phyloP scores from a whole-genome alignment of 2,888 invertebrate species.

The Camptogramma bilineatum region DNA sequence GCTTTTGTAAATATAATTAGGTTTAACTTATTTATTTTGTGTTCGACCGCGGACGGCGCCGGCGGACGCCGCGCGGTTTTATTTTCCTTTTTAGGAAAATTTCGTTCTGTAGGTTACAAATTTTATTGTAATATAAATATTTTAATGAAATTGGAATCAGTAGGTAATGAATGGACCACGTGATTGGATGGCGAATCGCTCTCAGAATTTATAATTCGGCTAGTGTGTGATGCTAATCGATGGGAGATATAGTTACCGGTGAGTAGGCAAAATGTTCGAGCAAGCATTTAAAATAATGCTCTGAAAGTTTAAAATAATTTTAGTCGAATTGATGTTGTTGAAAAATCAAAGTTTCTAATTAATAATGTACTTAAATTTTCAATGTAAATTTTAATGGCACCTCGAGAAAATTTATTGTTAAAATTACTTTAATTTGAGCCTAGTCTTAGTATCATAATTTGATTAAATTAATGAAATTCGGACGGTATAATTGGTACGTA shows the following conservation, averaged over 20 bases:
- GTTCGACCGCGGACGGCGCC: conserved; percentile 51
- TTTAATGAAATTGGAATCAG: conserved; percentile 69
- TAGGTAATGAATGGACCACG: conserved; percentile 81
- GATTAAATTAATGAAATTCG: conserved; percentile 66
- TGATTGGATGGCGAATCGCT: conserved; percentile 73
- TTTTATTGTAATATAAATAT: conserved; percentile 81
- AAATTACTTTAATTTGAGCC: conserved; percentile 80
- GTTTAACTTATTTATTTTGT: conserved; percentile 81
- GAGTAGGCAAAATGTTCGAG: conserved; percentile 79
- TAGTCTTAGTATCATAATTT: conserved; percentile 83
- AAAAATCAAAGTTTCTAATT: conserved; percentile 83
- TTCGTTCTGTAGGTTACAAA: conserved; percentile 84
- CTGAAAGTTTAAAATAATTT: conserved; percentile 71
- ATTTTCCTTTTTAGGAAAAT: conserved; percentile 78
- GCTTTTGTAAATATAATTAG: conserved; percentile 83
- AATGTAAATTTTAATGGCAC: conserved; percentile 83
- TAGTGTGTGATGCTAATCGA: conserved; percentile 68
- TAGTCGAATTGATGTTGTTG: conserved; percentile 85
- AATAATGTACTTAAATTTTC: conserved; percentile 83
- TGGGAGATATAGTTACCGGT: conserved; percentile 78
- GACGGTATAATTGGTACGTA: conserved; percentile 58
- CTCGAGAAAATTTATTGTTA: conserved; percentile 72
- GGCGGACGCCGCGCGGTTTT: conserved; percentile 45
- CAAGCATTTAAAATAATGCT: conserved; percentile 83
- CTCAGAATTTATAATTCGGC: conserved; percentile 81